Evolutionary conservation across 2,113 vertebrate species (phyloP).

Genomic region (Chunga burmeisteri): DNA sequence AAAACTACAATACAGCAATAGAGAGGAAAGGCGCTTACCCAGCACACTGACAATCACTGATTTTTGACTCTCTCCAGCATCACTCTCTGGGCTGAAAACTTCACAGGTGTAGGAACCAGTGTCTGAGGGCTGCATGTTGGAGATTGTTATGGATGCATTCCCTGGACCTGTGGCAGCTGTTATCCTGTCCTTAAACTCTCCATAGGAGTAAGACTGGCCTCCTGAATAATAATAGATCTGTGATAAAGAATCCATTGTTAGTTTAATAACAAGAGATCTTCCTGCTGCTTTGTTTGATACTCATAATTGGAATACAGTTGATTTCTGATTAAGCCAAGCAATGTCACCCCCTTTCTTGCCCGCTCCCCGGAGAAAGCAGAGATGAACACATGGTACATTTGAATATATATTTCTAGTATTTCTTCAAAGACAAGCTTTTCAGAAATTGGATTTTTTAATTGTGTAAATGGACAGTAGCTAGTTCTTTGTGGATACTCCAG

Average conservation of each 20-base stretch:
- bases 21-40: constrained; percentile 64
- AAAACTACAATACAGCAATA: not conserved
- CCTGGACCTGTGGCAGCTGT: constrained; percentile 61
- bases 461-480: not conserved
- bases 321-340: not conserved
- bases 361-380: not conserved
- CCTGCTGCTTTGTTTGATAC: not conserved
- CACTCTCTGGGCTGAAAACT: constrained; percentile 78
- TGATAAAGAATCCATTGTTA: constrained; percentile 46
- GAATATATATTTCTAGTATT: not conserved
- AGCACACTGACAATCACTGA: constrained; percentile 76
- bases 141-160: constrained; percentile 83
- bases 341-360: not conserved
- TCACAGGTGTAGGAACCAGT: constrained; percentile 83
- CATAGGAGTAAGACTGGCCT: constrained; percentile 33
- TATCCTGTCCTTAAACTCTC: constrained; percentile 74
- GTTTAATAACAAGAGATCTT: constrained; percentile 15
- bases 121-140: constrained; percentile 79
- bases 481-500: not conserved
- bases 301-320: not conserved
- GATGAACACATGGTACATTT: not conserved
- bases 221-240: constrained; percentile 76
- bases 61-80: constrained; percentile 68
- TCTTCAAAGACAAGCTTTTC: not conserved
- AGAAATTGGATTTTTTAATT: not conserved